Evolutionary conservation across 1,140 invertebrate species (phyloP), one percentile per base, ranked within the genome.

Genomic region (Cyphomyrmex costatus): DNA sequence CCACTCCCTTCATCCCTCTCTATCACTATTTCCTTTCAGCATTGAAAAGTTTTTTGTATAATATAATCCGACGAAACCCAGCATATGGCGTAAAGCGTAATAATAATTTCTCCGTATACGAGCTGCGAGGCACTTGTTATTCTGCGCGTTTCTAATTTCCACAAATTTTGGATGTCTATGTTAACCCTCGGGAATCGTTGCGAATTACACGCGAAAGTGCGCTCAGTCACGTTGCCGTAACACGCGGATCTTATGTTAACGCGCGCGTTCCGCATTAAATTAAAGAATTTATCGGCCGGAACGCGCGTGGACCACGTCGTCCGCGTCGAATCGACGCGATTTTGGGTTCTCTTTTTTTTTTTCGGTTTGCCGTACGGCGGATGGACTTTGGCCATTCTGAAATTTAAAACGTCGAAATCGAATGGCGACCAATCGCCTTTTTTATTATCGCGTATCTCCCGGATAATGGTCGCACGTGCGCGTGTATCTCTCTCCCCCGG

Each of bases 381-480:
- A 30, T 74, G 56, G 80, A 86, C 77, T 89, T 87, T 70, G 51
- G 60, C 88, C 73, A 85, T 87, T 87, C 33, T 3, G 8, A 90
- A 90, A 86, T 89, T 90, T 71, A 63, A 70, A 76, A 60, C 27
- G 60, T 14, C 33, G 51, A 63, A 83, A 71, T 56, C 30, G 58
- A 56, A 74, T 36, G 53, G 33, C 49, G 42, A 51, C 68, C 68
- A 10, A 46, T 46, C 58, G 63, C 58, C 73, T 86, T 88, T 68
- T 89, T 89, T 89, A 86, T 89, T 89, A 86, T 21, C 88, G 65
- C 87, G 82, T 89, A 89, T 88, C 88, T 89, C 53, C 58, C 42
- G 53, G 46, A 42, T 89, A 89, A 89, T 89, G 61, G 78, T 53
- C 56, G 33, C 46, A 80, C 82, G 88, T 82, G 65, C 79, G 86